phyloP scores from a whole-genome alignment of 2,797 vertebrate species.

The Pelobates cultripes region DNA sequence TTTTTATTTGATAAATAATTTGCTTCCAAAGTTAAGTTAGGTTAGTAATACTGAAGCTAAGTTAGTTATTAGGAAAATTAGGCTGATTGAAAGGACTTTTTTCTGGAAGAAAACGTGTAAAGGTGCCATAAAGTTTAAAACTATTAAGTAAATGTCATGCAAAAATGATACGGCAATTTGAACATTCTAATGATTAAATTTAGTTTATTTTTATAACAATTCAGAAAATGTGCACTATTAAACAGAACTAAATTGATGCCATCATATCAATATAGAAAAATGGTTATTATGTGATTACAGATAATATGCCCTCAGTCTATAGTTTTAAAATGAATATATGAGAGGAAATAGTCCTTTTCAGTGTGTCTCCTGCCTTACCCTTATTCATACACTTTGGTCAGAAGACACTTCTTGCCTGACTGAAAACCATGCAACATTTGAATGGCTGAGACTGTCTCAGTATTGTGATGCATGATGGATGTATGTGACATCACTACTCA shows the following conservation, averaged over 20 bases:
- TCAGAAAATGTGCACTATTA: background rate
- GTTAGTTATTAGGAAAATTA: conserved; percentile 42
- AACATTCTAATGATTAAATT: conserved; percentile 14
- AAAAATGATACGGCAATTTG: conserved; percentile 23
- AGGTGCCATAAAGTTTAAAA: conserved; percentile 43
- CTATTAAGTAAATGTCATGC: conserved; percentile 43
- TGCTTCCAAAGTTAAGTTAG: conserved; percentile 6
- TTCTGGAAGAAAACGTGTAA: conserved; percentile 22
- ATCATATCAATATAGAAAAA: no score
- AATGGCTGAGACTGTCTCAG: no score
- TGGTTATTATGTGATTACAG: no score
- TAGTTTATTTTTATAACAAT: conserved; percentile 11
- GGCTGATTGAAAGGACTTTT: conserved; percentile 34
- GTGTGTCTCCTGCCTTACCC: no score
- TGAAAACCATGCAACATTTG: no score
- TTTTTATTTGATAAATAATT: background rate
- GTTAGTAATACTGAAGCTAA: conserved; percentile 15
- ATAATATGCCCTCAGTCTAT: no score
- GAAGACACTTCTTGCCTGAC: no score
- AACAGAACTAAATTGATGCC: background rate
- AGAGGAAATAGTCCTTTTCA: no score
- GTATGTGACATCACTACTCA: no score
- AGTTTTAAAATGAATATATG: no score
- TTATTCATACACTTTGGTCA: no score
- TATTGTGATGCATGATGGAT: no score